These are phyloP conservation scores for Ostrea edulis DNA, from an alignment of 1,140 invertebrate species.

Conservation along the genomic window DNA sequence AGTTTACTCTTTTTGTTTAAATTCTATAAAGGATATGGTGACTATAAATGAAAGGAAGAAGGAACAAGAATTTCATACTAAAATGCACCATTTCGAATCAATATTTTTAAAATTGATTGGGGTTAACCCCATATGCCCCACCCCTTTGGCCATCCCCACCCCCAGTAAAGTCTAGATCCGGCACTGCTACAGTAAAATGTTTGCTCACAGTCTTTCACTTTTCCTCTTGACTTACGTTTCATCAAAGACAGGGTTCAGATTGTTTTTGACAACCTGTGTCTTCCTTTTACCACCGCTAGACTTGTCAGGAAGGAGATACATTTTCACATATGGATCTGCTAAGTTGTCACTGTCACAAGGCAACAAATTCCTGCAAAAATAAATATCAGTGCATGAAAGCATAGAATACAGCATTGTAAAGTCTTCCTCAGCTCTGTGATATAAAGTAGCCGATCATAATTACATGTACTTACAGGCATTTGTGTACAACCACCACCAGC, in stretches of 20 bases:
- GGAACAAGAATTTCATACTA: no score
- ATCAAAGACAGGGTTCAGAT: constrained; percentile 94
- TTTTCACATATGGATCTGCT: constrained; percentile 96
- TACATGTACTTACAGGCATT: constrained; percentile 88
- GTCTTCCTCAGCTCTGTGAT: neutral
- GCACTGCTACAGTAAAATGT: no score
- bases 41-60: no score
- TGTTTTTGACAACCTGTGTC: constrained; percentile 89
- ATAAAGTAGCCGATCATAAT: neutral
- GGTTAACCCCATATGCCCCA: no score
- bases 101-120: no score
- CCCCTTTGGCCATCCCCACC: no score
- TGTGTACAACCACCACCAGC: constrained; percentile 90
- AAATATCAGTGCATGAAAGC: neutral
- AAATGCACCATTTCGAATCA: no score
- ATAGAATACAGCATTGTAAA: neutral
- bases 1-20: no score
- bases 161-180: no score
- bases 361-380: constrained; percentile 86
- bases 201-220: no score
- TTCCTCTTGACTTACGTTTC: constrained; percentile 88
- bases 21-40: no score
- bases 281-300: constrained; percentile 93
- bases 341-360: constrained; percentile 92
- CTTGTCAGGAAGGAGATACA: constrained; percentile 92